These are phyloP conservation scores for Eulimnadia texana DNA, from an alignment of 1,140 invertebrate species.

Conservation along the genomic window DNA sequence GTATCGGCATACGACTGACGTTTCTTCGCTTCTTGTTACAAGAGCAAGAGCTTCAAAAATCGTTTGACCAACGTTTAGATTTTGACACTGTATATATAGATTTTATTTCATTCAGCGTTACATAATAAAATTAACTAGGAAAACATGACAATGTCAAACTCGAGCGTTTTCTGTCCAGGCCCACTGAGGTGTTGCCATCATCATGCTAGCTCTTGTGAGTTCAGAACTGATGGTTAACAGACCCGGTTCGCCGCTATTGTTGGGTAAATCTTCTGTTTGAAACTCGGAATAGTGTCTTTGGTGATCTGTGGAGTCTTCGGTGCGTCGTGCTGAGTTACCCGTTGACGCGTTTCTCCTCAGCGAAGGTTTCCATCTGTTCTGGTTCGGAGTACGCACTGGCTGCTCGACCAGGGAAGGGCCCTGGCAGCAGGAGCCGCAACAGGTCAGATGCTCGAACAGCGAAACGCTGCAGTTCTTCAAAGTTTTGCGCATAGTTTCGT, in stretches of 20 bases:
- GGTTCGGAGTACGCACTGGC: not conserved
- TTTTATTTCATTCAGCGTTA: not conserved
- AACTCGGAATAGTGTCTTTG: not conserved
- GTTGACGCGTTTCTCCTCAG: not conserved
- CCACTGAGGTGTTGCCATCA: not conserved
- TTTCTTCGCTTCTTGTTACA: too few species aligned
- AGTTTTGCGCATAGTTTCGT: slow-evolving; percentile 14
- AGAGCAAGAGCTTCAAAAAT: too few species aligned
- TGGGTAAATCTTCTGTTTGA: not conserved
- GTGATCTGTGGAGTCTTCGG: not conserved
- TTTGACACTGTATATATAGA: too few species aligned
- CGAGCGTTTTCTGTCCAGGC: not conserved
- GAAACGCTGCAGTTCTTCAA: slow-evolving; percentile 4
- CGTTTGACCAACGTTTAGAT: too few species aligned
- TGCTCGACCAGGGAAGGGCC: not conserved
- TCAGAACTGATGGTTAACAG: not conserved
- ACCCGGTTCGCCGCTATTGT: not conserved
- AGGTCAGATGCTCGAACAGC: not conserved
- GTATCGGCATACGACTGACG: too few species aligned
- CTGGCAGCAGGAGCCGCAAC: not conserved
- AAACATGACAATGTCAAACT: not conserved
- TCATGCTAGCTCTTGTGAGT: not conserved
- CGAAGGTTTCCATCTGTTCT: not conserved
- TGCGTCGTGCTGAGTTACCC: not conserved
- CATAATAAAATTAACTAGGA: not conserved